These are phyloP conservation scores for Cydia pomonella DNA, from an alignment of 1,140 invertebrate genomes.

Conservation along the genomic window DNA sequence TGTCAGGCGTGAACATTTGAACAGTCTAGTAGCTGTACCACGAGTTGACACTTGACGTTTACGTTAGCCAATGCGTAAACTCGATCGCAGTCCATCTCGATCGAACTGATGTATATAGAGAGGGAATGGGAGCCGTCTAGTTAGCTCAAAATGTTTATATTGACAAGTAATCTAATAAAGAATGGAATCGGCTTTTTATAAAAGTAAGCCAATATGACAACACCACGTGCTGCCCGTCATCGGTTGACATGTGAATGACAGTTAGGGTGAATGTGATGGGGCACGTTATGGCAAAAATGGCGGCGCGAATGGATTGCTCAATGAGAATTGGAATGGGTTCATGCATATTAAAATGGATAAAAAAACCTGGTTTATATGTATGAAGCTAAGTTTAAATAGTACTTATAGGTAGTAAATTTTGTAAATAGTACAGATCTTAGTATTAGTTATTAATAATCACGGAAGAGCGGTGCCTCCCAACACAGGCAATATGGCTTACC, in stretches of 20 bases:
- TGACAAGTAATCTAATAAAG: slow-evolving; percentile 33
- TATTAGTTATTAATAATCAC: too few species aligned
- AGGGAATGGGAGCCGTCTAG: background rate
- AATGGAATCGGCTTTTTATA: slow-evolving; percentile 39
- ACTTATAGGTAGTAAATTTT: too few species aligned
- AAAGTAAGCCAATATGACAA: slow-evolving; percentile 50
- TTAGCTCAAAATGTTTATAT: slow-evolving; percentile 3
- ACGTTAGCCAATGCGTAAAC: too few species aligned
- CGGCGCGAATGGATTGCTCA: slow-evolving; percentile 35
- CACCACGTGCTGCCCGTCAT: slow-evolving; percentile 56
- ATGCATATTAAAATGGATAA: background rate
- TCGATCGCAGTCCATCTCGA: too few species aligned
- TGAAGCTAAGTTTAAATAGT: too few species aligned
- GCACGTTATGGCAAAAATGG: slow-evolving; percentile 40
- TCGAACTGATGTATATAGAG: too few species aligned
- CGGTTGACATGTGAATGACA: slow-evolving; percentile 53
- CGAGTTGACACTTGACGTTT: too few species aligned
- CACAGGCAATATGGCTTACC: too few species aligned
- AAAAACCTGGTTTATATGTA: background rate
- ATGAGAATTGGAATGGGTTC: background rate
- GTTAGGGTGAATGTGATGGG: slow-evolving; percentile 24
- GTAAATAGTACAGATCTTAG: too few species aligned
- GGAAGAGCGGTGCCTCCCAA: too few species aligned
- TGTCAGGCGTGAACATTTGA: too few species aligned
- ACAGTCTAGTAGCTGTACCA: too few species aligned